Conservation (phyloP, 2,888 invertebrate species). For the Drosophila ochracea region DNA sequence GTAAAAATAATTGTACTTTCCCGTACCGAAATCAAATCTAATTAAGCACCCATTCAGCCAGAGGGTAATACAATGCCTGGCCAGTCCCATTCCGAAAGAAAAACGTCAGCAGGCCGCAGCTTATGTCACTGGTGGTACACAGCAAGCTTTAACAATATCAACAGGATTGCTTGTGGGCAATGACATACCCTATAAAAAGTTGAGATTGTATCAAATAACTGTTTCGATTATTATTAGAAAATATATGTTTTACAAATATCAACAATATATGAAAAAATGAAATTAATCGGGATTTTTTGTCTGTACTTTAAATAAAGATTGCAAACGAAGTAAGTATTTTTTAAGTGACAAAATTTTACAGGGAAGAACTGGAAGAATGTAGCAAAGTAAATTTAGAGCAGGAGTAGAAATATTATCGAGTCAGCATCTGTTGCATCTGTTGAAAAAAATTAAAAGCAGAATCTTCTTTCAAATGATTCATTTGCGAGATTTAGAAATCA, state of each 20-base stretch:
- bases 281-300: background rate
- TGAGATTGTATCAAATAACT: background rate
- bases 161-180: background rate
- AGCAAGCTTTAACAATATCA: constrained; percentile 8
- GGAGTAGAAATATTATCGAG: constrained; percentile 8
- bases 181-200: background rate
- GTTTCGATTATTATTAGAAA: background rate
- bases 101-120: constrained; percentile 27
- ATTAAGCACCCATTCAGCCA: constrained; percentile 35
- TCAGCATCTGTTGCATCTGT: constrained; percentile 16
- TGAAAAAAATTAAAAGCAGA: constrained; percentile 14
- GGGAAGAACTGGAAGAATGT: constrained; percentile 16
- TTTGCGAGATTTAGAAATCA: constrained; percentile 18
- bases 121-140: constrained; percentile 34
- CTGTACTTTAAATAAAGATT: background rate
- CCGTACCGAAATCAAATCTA: constrained; percentile 45
- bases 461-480: constrained; percentile 33
- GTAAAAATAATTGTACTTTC: constrained; percentile 28
- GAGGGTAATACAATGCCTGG: constrained; percentile 29
- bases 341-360: constrained; percentile 7
- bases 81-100: constrained; percentile 17
- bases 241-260: background rate
- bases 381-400: constrained; percentile 35
- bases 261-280: background rate
- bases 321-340: background rate